These are phyloP conservation scores for Mus spicilegus DNA, from an alignment of 2,113 vertebrate genomes.

Conservation along the genomic window DNA sequence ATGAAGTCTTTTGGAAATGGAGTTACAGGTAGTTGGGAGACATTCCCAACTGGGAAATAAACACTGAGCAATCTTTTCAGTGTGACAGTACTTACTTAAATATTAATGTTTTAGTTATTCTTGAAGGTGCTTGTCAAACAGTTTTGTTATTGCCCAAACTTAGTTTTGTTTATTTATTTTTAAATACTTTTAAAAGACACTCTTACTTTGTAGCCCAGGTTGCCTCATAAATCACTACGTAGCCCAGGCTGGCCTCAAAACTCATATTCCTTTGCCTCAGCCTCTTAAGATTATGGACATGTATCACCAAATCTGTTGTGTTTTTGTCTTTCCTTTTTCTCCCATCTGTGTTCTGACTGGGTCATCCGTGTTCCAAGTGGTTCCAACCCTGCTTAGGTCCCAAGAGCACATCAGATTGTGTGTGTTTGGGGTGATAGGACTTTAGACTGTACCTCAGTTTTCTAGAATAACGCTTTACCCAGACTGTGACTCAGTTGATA, in stretches of 20 bases:
- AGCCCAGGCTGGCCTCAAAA: neutral
- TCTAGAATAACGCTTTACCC: constrained; percentile 29
- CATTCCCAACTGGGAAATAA: neutral
- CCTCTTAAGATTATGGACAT: neutral
- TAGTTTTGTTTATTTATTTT: neutral
- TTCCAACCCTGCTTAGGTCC: neutral
- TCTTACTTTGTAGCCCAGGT: neutral
- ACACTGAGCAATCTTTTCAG: too few relatives aligned
- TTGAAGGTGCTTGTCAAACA: constrained; percentile 18
- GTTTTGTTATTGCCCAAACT: neutral
- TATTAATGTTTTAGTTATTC: constrained; percentile 16
- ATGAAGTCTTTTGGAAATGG: neutral
- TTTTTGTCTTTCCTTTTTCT: neutral
- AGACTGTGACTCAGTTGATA: neutral
- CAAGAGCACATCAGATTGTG: neutral
- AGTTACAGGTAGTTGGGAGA: neutral
- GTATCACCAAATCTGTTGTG: neutral
- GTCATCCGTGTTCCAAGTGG: neutral
- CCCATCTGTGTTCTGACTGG: neutral
- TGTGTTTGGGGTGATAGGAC: neutral
- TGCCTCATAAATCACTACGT: neutral
- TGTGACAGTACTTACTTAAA: neutral
- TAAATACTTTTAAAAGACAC: neutral
- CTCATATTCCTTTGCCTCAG: neutral
- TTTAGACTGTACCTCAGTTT: neutral